Conservation (phyloP, 2,888 invertebrate species). For the Brachyopa scutellaris region DNA sequence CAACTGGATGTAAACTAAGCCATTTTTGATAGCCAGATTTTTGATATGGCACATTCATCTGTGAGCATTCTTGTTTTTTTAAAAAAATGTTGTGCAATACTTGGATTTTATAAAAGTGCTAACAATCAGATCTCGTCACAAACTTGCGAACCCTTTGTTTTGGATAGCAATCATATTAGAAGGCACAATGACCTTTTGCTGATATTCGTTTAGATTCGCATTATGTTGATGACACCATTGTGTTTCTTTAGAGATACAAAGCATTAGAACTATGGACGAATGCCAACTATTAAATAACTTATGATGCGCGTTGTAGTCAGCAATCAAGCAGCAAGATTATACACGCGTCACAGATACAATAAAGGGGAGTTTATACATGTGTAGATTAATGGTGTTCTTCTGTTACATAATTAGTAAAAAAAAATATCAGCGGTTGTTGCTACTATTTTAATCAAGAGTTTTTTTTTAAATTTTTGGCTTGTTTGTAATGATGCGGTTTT, state of each 20-base stretch:
- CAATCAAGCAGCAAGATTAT: neutral
- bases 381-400: neutral
- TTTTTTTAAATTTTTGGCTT: neutral
- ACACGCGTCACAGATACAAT: neutral
- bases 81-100: too few relatives aligned
- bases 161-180: too few relatives aligned
- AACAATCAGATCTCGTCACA: too few relatives aligned
- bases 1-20: too few relatives aligned
- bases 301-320: neutral
- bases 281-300: constrained; percentile 75
- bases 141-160: too few relatives aligned
- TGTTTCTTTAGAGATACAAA: neutral
- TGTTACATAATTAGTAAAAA: constrained; percentile 32
- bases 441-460: neutral
- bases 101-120: too few relatives aligned
- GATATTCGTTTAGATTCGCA: neutral
- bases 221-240: neutral
- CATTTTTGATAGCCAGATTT: too few relatives aligned
- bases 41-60: too few relatives aligned
- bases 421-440: neutral
- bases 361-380: neutral
- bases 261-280: constrained; percentile 51
- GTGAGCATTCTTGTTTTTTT: too few relatives aligned
- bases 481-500: neutral
- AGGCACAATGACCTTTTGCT: too few relatives aligned